Conservation (phyloP, 1,140 invertebrate genomes). For the Bombus superbus region DNA sequence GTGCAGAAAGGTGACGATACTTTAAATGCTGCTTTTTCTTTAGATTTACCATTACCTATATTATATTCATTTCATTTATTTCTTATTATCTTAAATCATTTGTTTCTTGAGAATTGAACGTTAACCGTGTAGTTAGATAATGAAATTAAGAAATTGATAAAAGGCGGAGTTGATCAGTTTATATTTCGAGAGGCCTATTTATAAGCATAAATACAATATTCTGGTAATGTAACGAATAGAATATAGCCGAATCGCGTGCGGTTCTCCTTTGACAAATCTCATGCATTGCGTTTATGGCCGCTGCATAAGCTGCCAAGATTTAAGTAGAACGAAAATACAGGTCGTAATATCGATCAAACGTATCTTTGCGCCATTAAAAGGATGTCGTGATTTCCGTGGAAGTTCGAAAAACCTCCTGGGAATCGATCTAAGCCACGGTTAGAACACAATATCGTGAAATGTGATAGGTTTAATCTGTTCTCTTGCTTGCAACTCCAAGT, state of each 20-base stretch:
- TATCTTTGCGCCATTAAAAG: constrained; percentile 31
- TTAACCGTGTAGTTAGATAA: too few relatives aligned
- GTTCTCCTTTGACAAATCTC: not conserved
- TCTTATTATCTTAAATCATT: too few relatives aligned
- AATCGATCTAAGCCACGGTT: constrained; percentile 20
- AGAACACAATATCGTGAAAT: constrained; percentile 4
- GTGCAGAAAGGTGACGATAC: too few relatives aligned
- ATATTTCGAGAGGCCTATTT: too few relatives aligned
- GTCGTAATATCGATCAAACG: constrained; percentile 42
- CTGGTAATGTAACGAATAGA: not conserved
- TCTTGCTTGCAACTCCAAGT: not conserved
- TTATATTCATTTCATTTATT: too few relatives aligned
- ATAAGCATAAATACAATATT: not conserved
- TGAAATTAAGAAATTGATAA: too few relatives aligned
- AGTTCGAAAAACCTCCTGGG: constrained; percentile 5
- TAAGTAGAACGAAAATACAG: constrained; percentile 34
- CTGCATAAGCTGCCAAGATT: constrained; percentile 27
- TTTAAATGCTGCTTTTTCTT: too few relatives aligned
- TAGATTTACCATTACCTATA: too few relatives aligned
- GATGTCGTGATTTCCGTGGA: constrained; percentile 20
- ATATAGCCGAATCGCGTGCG: constrained; percentile 11
- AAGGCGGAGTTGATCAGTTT: too few relatives aligned
- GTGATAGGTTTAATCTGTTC: constrained; percentile 13
- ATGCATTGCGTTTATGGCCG: not conserved
- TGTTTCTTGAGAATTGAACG: too few relatives aligned